phyloP scores from a whole-genome alignment of 2,113 vertebrate species.

The Morone chrysops region DNA sequence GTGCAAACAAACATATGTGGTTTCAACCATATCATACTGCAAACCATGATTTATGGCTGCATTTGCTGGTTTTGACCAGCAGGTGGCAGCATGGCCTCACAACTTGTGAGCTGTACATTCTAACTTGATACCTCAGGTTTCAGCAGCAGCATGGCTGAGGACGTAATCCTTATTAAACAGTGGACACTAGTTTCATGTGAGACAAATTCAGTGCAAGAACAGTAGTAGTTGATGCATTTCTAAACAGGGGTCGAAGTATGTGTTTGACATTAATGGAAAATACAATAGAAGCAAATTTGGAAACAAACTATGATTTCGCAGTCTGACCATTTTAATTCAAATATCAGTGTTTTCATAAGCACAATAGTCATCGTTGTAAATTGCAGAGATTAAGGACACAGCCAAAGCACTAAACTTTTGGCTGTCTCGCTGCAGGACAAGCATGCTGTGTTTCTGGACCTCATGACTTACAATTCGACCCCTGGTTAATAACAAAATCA shows the following conservation, averaged over 20 bases:
- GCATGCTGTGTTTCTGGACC: slow-evolving; percentile 79
- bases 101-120: slow-evolving; percentile 60
- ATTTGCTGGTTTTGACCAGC: slow-evolving; percentile 75
- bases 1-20: slow-evolving; percentile 67
- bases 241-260: slow-evolving; percentile 82
- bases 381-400: slow-evolving; percentile 39
- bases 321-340: slow-evolving; percentile 34
- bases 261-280: slow-evolving; percentile 46
- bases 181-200: slow-evolving; percentile 56
- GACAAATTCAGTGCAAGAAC: slow-evolving; percentile 56
- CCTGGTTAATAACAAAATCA: slow-evolving; percentile 80
- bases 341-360: slow-evolving; percentile 4
- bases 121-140: slow-evolving; percentile 56
- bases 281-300: slow-evolving; percentile 48
- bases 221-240: slow-evolving; percentile 68
- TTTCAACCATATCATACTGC: slow-evolving; percentile 60
- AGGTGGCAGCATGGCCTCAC: slow-evolving; percentile 80
- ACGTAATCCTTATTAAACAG: slow-evolving; percentile 35
- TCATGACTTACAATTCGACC: slow-evolving; percentile 81
- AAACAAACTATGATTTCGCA: slow-evolving; percentile 36
- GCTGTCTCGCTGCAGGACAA: slow-evolving; percentile 54
- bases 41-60: slow-evolving; percentile 70
- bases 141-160: slow-evolving; percentile 64
- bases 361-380: slow-evolving; percentile 26
- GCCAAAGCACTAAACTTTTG: slow-evolving; percentile 50